phyloP scores from a whole-genome alignment of 1,140 invertebrate species.

The Laupala kohalensis region DNA sequence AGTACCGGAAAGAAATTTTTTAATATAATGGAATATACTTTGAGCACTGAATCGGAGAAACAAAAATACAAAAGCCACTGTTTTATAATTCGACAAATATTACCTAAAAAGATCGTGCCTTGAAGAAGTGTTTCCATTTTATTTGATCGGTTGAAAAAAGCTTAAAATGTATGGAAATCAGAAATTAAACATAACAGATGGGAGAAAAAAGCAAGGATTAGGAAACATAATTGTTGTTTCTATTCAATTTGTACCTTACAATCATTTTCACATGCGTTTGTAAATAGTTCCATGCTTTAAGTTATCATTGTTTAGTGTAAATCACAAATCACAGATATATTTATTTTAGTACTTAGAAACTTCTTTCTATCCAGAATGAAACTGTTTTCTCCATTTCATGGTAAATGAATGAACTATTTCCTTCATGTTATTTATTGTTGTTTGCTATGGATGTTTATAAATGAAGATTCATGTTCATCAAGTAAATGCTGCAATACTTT shows the following conservation, averaged over 20 bases:
- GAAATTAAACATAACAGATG: too few relatives aligned
- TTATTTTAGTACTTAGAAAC: background rate
- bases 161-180: background rate
- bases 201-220: background rate
- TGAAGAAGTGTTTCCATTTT: background rate
- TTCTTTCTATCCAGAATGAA: background rate
- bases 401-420: conserved; percentile 1
- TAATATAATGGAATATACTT: background rate
- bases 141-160: background rate
- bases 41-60: background rate
- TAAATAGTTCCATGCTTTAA: background rate
- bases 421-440: conserved; percentile 5
- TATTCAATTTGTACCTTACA: background rate
- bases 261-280: background rate
- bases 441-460: conserved; percentile 1
- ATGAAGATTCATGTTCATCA: background rate
- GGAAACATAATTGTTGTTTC: background rate
- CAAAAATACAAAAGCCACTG: background rate
- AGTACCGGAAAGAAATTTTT: too few relatives aligned
- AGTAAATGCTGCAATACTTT: conserved; percentile 3
- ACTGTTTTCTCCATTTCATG: background rate
- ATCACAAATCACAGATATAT: background rate
- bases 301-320: background rate
- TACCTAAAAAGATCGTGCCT: background rate
- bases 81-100: background rate